Base-by-base conservation (phyloP, 2,797 vertebrate species). In the Parauchenoglanis punctatus region DNA sequence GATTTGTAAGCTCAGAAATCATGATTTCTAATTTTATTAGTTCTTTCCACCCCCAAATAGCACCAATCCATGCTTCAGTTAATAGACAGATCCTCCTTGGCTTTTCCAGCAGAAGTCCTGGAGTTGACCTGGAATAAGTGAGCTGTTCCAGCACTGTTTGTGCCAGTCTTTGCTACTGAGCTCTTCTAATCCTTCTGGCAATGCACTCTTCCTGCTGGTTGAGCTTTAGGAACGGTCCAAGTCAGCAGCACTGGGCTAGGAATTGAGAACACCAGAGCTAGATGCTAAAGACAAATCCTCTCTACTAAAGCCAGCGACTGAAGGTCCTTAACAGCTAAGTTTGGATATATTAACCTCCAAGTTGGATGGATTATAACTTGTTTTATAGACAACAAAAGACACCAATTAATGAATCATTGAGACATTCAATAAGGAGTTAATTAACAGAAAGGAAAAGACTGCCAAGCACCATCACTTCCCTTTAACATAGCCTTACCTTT, bases 201-300 rank as follows among this genome's bases (percentile, higher is more conserved):
- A 52, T 65, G 85, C 61, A 85, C 85, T 68, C 73, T 44, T 72
- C 85, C 89, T 87, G 75, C 87, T 68, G 68, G 61, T 83, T 87
- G 86, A 89, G 88, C 86, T 86, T 86, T 73, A 85, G 59, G 65
- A 85, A 72, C 81, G 80, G 85, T 81, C 85, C 83, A 89, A 89
- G 83, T 85, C 87, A 84, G 80, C 40, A 83, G 85, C 58, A 67
- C 83, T 78, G 86, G 76, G 73, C 67, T 40, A 84, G 59, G 78
- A 70, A 35, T n/a, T 87, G 85, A 76, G 80, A 76, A 88, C 83
- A 89, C 78, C 81, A 89, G 83, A 87, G 44, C 85, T 87, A 80
- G 58, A 56, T 83, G 90, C 77, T 89, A 67, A 85, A 89, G 73
- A 54, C 65, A 85, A 87, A 89, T 89, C 85, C 67, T 75, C 46